Percentiles rank a stretch among this genome's conserved stretches.
phyloP scores from a whole-genome alignment of 2,888 invertebrate genomes.

The Caradrina kadenii region DNA sequence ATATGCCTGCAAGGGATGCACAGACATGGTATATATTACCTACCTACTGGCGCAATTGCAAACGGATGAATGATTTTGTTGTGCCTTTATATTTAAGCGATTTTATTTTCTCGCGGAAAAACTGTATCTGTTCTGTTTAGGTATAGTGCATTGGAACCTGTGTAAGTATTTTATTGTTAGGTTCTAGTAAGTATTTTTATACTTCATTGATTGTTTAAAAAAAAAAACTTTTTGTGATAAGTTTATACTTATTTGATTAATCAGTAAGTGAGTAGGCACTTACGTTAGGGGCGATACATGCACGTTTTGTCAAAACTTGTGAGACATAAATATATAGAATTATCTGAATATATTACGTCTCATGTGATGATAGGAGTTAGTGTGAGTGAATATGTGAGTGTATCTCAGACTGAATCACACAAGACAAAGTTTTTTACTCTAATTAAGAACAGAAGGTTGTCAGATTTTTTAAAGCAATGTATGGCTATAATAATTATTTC shows the following conservation, averaged over 20 bases:
- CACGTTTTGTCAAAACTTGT: too few relatives aligned
- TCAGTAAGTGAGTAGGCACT: background rate
- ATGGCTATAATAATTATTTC: background rate
- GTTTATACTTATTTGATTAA: background rate
- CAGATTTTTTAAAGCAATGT: too few relatives aligned
- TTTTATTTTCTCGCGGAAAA: slow-evolving; percentile 2
- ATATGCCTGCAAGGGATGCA: background rate
- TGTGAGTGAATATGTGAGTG: too few relatives aligned
- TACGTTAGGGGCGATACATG: too few relatives aligned
- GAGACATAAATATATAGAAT: too few relatives aligned
- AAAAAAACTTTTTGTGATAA: background rate
- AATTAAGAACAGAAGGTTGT: too few relatives aligned
- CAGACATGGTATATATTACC: background rate
- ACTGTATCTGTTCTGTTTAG: background rate
- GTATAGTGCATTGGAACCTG: background rate
- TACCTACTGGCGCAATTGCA: too few relatives aligned
- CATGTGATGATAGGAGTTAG: too few relatives aligned
- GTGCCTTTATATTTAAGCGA: background rate
- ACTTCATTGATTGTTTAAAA: background rate
- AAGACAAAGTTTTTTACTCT: too few relatives aligned
- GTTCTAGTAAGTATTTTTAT: background rate
- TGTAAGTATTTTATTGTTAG: background rate
- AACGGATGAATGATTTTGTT: background rate
- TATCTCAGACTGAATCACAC: too few relatives aligned
- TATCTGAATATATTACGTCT: too few relatives aligned